phyloP scores from a whole-genome alignment of 2,113 vertebrate genomes.

The Laticauda laticaudata region DNA sequence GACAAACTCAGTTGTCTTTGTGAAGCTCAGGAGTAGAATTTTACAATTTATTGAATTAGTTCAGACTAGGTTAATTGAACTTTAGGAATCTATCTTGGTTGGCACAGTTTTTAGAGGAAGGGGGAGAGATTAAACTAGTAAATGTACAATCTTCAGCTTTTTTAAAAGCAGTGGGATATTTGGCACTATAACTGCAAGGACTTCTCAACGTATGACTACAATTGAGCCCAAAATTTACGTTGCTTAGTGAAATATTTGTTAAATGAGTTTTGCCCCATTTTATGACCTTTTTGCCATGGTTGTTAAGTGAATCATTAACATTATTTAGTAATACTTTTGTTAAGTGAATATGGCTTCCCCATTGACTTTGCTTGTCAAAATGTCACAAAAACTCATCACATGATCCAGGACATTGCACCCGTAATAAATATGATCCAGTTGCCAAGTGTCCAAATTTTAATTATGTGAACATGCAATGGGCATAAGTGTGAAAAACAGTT shows the following conservation, averaged over 20 bases:
- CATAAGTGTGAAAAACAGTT: not conserved
- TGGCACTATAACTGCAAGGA: slow-evolving; percentile 25
- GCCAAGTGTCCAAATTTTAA: not conserved
- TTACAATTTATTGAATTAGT: not conserved
- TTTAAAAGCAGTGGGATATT: slow-evolving; percentile 55
- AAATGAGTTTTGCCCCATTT: not conserved
- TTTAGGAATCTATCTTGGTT: not conserved
- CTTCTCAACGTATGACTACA: not conserved
- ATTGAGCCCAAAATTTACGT: not conserved
- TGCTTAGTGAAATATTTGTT: not conserved
- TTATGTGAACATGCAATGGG: not conserved
- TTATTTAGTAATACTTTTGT: slow-evolving; percentile 40
- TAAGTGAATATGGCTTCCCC: slow-evolving; percentile 52
- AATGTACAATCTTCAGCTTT: slow-evolving; percentile 18
- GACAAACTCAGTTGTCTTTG: not conserved
- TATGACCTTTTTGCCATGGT: not conserved
- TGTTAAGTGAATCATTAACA: not conserved
- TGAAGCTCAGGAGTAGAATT: not conserved
- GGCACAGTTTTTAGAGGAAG: not conserved
- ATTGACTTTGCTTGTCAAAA: not conserved
- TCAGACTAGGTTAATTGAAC: not conserved
- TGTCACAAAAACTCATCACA: not conserved
- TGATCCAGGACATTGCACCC: not conserved
- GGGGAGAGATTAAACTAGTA: not conserved
- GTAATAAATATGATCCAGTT: not conserved